A percentile compares a stretch with the other conserved stretches of the same genome.
Conservation (phyloP, 2,113 vertebrate species). For the Centropus bengalensis region DNA sequence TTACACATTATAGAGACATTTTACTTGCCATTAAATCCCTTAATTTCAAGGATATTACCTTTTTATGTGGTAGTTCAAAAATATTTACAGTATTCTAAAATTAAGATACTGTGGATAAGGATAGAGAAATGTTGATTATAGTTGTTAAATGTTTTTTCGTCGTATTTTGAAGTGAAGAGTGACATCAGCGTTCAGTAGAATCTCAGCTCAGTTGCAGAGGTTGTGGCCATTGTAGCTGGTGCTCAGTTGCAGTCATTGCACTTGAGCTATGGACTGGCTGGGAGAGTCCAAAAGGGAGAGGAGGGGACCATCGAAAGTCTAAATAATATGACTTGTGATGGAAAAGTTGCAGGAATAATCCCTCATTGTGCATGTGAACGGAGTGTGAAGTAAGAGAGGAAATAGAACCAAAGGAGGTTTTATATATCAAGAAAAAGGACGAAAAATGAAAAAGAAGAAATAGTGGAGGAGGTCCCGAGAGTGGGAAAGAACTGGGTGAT, state of each 20-base stretch:
- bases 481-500: background rate
- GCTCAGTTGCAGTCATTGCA: background rate
- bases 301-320: background rate
- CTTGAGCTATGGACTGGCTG: background rate
- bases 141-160: background rate
- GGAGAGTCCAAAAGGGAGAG: fast-evolving
- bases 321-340: background rate
- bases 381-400: background rate
- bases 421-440: background rate
- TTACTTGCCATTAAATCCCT: background rate
- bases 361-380: background rate
- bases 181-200: background rate
- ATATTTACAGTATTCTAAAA: background rate
- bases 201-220: background rate
- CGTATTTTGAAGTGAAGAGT: background rate
- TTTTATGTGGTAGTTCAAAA: background rate
- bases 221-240: background rate
- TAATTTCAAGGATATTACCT: background rate
- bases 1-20: background rate
- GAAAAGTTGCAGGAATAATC: background rate
- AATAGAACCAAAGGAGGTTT: background rate
- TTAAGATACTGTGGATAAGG: background rate
- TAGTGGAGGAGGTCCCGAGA: background rate
- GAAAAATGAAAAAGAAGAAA: background rate
- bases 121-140: background rate